These are phyloP conservation scores for Agrypnia vestita DNA, from an alignment of 1,140 invertebrate species.

Conservation along the genomic window DNA sequence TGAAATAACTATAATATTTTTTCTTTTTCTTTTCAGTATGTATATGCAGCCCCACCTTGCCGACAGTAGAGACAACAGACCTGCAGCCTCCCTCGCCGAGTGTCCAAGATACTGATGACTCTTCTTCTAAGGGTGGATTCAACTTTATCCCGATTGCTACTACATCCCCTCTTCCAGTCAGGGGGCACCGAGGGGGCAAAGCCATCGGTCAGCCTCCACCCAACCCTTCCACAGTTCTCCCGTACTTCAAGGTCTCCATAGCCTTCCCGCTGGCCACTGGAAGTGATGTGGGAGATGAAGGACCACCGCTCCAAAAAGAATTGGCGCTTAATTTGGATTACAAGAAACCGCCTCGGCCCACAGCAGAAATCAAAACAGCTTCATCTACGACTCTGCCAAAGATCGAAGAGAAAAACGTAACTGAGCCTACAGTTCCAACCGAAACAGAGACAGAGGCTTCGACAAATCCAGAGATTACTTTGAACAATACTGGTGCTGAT, in stretches of 20 bases:
- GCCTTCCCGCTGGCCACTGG: conserved; percentile 39
- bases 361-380: conserved; percentile 19
- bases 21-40: conserved; percentile 52
- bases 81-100: background rate
- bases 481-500: background rate
- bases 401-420: conserved; percentile 2
- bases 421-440: background rate
- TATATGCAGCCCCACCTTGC: conserved; percentile 46
- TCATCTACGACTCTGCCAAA: background rate
- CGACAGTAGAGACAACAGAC: conserved; percentile 14
- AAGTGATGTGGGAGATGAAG: conserved; percentile 45
- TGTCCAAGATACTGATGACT: background rate
- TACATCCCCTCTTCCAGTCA: conserved; percentile 7
- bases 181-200: conserved; percentile 22
- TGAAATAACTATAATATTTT: background rate
- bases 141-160: background rate
- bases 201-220: conserved; percentile 29
- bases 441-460: conserved; percentile 22
- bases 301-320: conserved; percentile 40
- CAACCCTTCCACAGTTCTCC: conserved; percentile 18
- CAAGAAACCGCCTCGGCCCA: conserved; percentile 30
- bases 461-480: background rate
- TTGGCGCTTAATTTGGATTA: conserved; percentile 22
- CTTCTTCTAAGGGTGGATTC: background rate
- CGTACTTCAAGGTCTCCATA: conserved; percentile 38